phyloP scores from a whole-genome alignment of 2,113 vertebrate genomes.

The Lophius piscatorius region DNA sequence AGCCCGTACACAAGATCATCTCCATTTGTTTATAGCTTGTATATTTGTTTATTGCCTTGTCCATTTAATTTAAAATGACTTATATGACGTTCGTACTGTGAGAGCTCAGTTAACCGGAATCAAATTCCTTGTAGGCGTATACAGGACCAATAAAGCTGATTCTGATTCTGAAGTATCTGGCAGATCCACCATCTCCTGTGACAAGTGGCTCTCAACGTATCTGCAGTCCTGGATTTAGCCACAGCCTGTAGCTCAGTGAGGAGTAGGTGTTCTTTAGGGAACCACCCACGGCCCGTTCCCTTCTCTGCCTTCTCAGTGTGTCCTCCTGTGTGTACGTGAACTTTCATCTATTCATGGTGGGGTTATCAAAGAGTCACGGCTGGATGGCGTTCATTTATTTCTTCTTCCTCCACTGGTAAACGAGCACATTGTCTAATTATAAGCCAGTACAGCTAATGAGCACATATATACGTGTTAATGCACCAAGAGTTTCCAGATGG shows the following conservation, averaged over 20 bases:
- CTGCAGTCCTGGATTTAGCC: conserved; percentile 16
- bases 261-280: conserved; percentile 49
- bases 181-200: conserved; percentile 18
- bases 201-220: conserved; percentile 16
- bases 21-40: no score
- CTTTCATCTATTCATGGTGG: conserved; percentile 30
- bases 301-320: conserved; percentile 4
- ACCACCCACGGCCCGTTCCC: conserved; percentile 21
- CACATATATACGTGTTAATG: conserved; percentile 44
- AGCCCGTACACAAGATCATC: no score
- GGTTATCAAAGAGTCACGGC: conserved; percentile 25
- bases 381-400: conserved; percentile 43
- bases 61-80: no score
- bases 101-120: no score
- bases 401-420: conserved; percentile 37
- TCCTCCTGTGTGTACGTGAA: conserved; percentile 16
- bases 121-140: no score
- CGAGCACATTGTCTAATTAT: conserved; percentile 42
- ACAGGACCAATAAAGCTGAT: no score
- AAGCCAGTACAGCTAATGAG: conserved; percentile 39
- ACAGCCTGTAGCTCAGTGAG: conserved; percentile 49
- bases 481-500: conserved; percentile 11
- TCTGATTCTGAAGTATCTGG: conserved; percentile 11
- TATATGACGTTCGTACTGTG: no score
- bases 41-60: no score